Percentiles rank a stretch among this genome's conserved stretches.
These are phyloP conservation scores for Acleris laterana DNA, from an alignment of 2,888 invertebrate genomes.

Conservation along the genomic window DNA sequence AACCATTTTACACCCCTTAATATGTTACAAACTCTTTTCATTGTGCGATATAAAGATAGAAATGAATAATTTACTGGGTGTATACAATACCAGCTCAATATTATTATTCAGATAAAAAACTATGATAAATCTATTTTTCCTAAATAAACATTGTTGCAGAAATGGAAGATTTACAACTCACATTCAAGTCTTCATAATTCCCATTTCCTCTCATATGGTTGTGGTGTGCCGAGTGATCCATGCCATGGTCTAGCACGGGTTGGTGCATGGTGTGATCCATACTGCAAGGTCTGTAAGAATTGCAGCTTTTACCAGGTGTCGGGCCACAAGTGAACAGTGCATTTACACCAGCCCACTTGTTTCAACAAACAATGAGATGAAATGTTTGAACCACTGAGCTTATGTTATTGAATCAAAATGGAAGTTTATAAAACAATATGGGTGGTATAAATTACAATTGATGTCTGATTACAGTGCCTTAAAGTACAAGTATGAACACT, in stretches of 20 bases:
- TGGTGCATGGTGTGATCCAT: conserved; percentile 1
- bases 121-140: too few relatives aligned
- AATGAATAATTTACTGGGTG: too few relatives aligned
- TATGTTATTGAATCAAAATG: conserved; percentile 26
- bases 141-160: too few relatives aligned
- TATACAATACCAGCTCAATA: too few relatives aligned
- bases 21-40: too few relatives aligned
- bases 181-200: conserved; percentile 32
- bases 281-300: too few relatives aligned
- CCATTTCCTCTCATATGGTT: conserved; percentile 1
- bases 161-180: conserved; percentile 18
- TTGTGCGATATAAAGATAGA: too few relatives aligned
- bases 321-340: background rate
- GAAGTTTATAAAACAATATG: conserved; percentile 33
- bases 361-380: conserved; percentile 24
- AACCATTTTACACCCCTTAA: too few relatives aligned
- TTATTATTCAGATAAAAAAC: too few relatives aligned
- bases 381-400: conserved; percentile 24
- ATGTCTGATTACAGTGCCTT: background rate
- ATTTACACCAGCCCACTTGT: conserved; percentile 17
- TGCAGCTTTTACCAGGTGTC: conserved; percentile 2
- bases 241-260: conserved; percentile 7
- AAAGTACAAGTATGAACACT: too few relatives aligned
- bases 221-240: conserved; percentile 13
- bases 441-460: conserved; percentile 7